These are phyloP conservation scores for Onchidella celtica DNA, from an alignment of 2,888 invertebrate genomes.

Conservation along the genomic window DNA sequence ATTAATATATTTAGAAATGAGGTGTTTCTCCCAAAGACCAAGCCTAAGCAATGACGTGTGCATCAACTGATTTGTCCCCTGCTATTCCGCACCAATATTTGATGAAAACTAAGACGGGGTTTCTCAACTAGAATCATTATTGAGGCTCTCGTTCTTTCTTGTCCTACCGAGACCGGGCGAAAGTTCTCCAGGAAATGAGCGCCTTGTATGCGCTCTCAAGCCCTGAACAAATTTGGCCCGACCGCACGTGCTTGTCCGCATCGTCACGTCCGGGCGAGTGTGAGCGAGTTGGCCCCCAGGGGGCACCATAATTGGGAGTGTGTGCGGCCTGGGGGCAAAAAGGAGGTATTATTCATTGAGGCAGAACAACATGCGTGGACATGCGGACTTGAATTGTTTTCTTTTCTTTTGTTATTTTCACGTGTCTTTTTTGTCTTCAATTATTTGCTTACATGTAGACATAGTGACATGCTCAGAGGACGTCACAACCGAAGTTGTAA, in stretches of 20 bases:
- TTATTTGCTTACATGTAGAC: too few relatives aligned
- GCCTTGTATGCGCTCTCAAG: conserved; percentile 37
- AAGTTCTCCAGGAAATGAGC: conserved; percentile 38
- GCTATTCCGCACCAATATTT: conserved; percentile 13
- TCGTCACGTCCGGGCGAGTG: conserved; percentile 20
- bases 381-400: too few relatives aligned
- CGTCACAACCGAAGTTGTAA: too few relatives aligned
- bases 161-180: conserved; percentile 1
- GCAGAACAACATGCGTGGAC: neutral
- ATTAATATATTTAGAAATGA: too few relatives aligned
- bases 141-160: neutral
- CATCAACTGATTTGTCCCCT: conserved; percentile 24
- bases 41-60: too few relatives aligned
- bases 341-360: conserved; percentile 22
- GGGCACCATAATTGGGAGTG: neutral
- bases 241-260: conserved; percentile 36
- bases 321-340: neutral
- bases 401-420: too few relatives aligned
- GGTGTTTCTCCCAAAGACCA: too few relatives aligned
- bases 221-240: conserved; percentile 37
- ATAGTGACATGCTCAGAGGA: too few relatives aligned
- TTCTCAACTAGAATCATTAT: conserved; percentile 6
- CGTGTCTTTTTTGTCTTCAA: too few relatives aligned
- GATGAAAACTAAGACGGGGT: conserved; percentile 30
- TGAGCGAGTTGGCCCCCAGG: conserved; percentile 27